A percentile compares a stretch with the other conserved stretches of the same genome.
These are phyloP conservation scores for Dipodomys spectabilis DNA, from an alignment of 2,113 vertebrate genomes.

Conservation along the genomic window DNA sequence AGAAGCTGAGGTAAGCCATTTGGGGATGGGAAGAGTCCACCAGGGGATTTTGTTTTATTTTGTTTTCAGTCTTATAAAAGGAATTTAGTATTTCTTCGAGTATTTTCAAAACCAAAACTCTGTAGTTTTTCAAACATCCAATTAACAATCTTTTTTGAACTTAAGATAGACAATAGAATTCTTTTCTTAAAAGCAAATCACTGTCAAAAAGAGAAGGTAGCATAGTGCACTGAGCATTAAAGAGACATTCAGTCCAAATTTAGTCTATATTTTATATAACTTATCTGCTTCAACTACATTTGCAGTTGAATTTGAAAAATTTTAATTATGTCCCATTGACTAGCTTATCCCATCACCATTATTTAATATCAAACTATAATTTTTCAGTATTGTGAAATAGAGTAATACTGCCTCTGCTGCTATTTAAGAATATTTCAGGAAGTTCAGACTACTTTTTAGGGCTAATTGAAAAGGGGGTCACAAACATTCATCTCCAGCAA, in stretches of 20 bases:
- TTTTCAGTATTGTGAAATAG: constrained; percentile 1
- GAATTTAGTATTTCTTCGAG: background rate
- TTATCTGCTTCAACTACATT: background rate
- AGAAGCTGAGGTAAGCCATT: background rate
- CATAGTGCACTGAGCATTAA: background rate
- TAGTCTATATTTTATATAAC: background rate
- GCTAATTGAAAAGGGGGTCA: background rate
- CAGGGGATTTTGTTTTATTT: background rate
- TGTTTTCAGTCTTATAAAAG: background rate
- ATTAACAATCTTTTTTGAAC: background rate
- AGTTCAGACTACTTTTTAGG: constrained; percentile 35
- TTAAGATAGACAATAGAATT: constrained; percentile 4
- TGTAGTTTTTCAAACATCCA: background rate
- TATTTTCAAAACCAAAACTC: background rate
- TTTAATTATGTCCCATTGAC: background rate
- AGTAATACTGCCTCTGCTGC: background rate
- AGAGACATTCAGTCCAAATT: constrained; percentile 3
- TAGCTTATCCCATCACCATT: background rate
- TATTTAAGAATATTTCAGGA: constrained; percentile 25
- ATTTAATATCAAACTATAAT: constrained; percentile 21
- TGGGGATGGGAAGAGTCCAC: background rate
- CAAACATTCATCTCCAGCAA: background rate
- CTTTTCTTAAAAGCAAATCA: background rate
- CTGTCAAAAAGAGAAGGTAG: background rate
- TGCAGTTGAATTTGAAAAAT: constrained; percentile 30